phyloP scores from a whole-genome alignment of 2,888 invertebrate species.

The Punctoribates punctum region DNA sequence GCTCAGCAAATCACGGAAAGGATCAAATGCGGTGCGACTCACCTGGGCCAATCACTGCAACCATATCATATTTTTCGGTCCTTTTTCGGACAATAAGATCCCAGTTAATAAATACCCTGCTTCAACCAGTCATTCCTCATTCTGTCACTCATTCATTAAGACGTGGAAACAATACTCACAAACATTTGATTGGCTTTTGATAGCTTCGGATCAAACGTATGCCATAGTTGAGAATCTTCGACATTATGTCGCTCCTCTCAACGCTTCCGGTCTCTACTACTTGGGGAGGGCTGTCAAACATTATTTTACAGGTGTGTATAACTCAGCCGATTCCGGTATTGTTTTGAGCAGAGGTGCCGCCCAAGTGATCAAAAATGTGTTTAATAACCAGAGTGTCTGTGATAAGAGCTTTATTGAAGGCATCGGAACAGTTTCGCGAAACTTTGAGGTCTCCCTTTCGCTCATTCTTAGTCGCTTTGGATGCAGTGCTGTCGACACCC shows the following conservation, averaged over 20 bases:
- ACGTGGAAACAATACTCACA: conserved; percentile 45
- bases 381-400: conserved; percentile 32
- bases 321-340: conserved; percentile 49
- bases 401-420: conserved; percentile 34
- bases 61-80: conserved; percentile 47
- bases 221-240: conserved; percentile 50
- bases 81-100: conserved; percentile 47
- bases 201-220: conserved; percentile 49
- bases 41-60: conserved; percentile 50
- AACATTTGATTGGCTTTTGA: conserved; percentile 49
- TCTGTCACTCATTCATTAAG: conserved; percentile 48
- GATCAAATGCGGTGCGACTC: conserved; percentile 47
- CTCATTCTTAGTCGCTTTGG: conserved; percentile 46
- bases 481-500: conserved; percentile 48
- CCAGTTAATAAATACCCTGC: conserved; percentile 48
- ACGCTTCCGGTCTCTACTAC: conserved; percentile 47
- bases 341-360: conserved; percentile 48
- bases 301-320: conserved; percentile 48
- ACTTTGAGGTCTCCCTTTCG: conserved; percentile 48
- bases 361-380: conserved; percentile 41
- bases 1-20: conserved; percentile 46
- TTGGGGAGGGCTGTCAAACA: conserved; percentile 49
- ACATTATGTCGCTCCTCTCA: conserved; percentile 49
- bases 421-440: conserved; percentile 42
- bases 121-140: conserved; percentile 46